A percentile compares a stretch with the other conserved stretches of the same genome.
Evolutionary conservation across 2,888 invertebrate species (phyloP).

Genomic region (Hypomecis atomaria): DNA sequence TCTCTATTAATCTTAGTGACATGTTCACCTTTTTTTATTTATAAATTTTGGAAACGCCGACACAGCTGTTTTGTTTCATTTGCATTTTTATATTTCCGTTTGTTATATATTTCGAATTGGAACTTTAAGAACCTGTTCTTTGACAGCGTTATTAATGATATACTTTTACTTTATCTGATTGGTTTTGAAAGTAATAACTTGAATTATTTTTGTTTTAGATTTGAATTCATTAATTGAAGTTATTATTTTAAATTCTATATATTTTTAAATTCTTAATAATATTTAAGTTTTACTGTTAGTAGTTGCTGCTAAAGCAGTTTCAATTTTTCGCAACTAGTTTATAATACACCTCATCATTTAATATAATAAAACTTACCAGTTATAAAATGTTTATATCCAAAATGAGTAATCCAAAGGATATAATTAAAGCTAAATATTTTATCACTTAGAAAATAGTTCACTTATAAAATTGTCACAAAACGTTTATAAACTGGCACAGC

Average conservation of each 20-base stretch:
- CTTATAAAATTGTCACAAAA: slow-evolving; percentile 13
- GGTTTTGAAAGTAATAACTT: slow-evolving; percentile 10
- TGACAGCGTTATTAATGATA: slow-evolving; percentile 13
- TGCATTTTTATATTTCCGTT: slow-evolving; percentile 67
- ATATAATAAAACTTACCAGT: slow-evolving; percentile 27
- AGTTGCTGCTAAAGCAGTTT: too few relatives aligned
- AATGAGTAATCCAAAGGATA: slow-evolving; percentile 18
- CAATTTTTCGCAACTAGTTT: too few relatives aligned
- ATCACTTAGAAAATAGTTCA: slow-evolving; percentile 16
- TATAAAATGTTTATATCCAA: slow-evolving; percentile 14
- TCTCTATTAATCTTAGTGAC: slow-evolving; percentile 75
- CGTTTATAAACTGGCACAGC: slow-evolving; percentile 23
- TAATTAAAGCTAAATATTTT: slow-evolving; percentile 6
- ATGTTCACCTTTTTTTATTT: slow-evolving; percentile 60
- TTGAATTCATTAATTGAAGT: background rate
- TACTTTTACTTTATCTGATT: slow-evolving; percentile 22
- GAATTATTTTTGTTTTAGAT: background rate
- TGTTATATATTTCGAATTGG: slow-evolving; percentile 46
- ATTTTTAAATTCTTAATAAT: too few relatives aligned
- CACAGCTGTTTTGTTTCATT: slow-evolving; percentile 67
- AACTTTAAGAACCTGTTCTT: slow-evolving; percentile 32
- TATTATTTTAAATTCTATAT: background rate
- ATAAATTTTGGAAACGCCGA: slow-evolving; percentile 51
- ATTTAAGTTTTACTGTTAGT: too few relatives aligned
- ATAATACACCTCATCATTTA: background rate